phyloP scores from a whole-genome alignment of 2,888 invertebrate species.

The Clanis bilineata region DNA sequence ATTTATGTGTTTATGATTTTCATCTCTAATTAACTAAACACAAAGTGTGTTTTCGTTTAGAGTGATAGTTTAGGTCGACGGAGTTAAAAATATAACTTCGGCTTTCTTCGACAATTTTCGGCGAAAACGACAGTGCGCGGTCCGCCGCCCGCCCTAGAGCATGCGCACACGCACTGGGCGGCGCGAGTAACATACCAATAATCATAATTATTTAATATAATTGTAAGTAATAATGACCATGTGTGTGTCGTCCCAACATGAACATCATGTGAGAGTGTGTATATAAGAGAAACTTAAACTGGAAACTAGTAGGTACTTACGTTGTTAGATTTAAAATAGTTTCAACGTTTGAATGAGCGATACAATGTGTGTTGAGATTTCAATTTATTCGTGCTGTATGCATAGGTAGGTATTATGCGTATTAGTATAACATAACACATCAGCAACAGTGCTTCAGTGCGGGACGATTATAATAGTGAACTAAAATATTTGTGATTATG shows the following conservation, averaged over 20 bases:
- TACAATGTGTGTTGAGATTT: constrained; percentile 7
- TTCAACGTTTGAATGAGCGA: constrained; percentile 11
- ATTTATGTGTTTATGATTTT: constrained; percentile 24
- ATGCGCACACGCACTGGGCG: constrained; percentile 64
- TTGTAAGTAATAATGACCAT: neutral
- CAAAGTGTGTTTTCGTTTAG: constrained; percentile 32
- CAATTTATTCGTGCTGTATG: neutral
- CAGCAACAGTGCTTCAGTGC: neutral
- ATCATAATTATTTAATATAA: constrained; percentile 4
- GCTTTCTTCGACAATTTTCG: constrained; percentile 62
- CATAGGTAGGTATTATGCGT: neutral
- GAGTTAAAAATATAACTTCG: constrained; percentile 74
- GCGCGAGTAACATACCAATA: constrained; percentile 34
- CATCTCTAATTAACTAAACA: constrained; percentile 28
- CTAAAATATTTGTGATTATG: neutral
- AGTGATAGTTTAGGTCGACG: constrained; percentile 43
- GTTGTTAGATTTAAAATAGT: constrained; percentile 35
- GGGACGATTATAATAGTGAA: neutral
- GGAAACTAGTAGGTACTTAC: constrained; percentile 21
- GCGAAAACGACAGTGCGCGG: constrained; percentile 53
- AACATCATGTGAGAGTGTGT: neutral
- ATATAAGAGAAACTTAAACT: neutral
- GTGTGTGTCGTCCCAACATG: neutral
- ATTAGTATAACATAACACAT: neutral
- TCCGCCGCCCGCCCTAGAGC: constrained; percentile 67